phyloP scores from a whole-genome alignment of 1,140 invertebrate genomes.

The Stegodyphus dumicola region DNA sequence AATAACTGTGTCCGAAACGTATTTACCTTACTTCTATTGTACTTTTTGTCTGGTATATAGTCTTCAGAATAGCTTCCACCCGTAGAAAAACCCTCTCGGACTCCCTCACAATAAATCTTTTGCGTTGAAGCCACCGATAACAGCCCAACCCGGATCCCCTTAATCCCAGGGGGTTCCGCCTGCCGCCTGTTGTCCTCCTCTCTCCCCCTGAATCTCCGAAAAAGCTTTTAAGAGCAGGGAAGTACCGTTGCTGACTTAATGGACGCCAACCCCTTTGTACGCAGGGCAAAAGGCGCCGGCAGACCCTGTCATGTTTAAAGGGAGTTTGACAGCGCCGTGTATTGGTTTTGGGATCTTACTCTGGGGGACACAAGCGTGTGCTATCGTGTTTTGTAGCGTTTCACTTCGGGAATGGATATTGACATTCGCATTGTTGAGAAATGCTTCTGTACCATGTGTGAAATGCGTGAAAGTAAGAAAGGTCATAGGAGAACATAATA shows the following conservation, averaged over 20 bases:
- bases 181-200: neutral
- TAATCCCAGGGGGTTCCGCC: neutral
- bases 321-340: slow-evolving; percentile 5
- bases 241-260: slow-evolving; percentile 18
- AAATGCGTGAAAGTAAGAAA: no score
- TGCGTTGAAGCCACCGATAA: slow-evolving; percentile 28
- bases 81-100: neutral
- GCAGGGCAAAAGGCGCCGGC: slow-evolving; percentile 32
- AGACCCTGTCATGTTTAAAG: slow-evolving; percentile 22
- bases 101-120: slow-evolving; percentile 42
- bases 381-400: no score
- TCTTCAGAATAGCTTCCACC: no score
- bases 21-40: no score
- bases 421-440: no score
- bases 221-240: slow-evolving; percentile 49
- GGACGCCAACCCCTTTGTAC: slow-evolving; percentile 28
- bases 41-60: no score
- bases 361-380: no score
- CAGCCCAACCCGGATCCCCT: slow-evolving; percentile 4
- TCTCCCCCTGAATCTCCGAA: slow-evolving; percentile 15
- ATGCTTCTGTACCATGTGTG: no score
- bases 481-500: no score
- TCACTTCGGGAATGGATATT: no score
- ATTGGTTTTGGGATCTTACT: neutral
- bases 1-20: no score